Percentiles rank a stretch among this genome's conserved stretches.
These are phyloP conservation scores for Stigmatopora nigra DNA, from an alignment of 2,113 vertebrate species.

Conservation along the genomic window DNA sequence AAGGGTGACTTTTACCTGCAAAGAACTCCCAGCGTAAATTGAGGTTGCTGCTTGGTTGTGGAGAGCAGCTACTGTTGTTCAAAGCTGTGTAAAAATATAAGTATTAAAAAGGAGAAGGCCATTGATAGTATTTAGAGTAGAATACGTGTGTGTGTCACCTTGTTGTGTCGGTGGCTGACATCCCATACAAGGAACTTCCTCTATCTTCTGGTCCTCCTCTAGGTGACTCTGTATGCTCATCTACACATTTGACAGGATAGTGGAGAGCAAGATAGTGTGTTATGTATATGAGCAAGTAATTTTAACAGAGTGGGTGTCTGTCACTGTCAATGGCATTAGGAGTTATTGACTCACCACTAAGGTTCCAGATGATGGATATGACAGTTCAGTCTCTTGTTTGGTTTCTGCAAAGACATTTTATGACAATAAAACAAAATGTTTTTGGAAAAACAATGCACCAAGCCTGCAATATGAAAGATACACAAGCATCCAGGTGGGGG, in stretches of 20 bases:
- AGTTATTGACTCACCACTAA: conserved; percentile 60
- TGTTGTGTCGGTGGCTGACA: conserved; percentile 18
- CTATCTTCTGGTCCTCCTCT: conserved; percentile 14
- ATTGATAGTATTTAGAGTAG: not conserved
- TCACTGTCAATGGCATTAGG: not conserved
- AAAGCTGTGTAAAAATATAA: conserved; percentile 48
- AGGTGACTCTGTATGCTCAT: conserved; percentile 7
- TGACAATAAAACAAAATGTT: no score
- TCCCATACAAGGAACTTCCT: conserved; percentile 17
- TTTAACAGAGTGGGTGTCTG: no score
- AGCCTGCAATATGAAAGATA: not conserved
- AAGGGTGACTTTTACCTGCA: conserved; percentile 77
- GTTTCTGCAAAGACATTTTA: conserved; percentile 39
- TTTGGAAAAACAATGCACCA: not conserved
- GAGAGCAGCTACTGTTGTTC: conserved; percentile 65
- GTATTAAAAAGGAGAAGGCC: not conserved
- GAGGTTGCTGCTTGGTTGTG: conserved; percentile 79
- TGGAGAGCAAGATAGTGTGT: not conserved
- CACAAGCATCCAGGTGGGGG: conserved; percentile 39
- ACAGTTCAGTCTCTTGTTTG: conserved; percentile 17
- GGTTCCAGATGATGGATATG: conserved; percentile 11
- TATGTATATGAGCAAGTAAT: not conserved
- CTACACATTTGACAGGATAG: conserved; percentile 14
- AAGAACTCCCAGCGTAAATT: conserved; percentile 89
- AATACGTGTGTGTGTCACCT: conserved; percentile 19